These are phyloP conservation scores for Ovibos moschatus DNA, from an alignment of 2,113 vertebrate species.

Conservation along the genomic window DNA sequence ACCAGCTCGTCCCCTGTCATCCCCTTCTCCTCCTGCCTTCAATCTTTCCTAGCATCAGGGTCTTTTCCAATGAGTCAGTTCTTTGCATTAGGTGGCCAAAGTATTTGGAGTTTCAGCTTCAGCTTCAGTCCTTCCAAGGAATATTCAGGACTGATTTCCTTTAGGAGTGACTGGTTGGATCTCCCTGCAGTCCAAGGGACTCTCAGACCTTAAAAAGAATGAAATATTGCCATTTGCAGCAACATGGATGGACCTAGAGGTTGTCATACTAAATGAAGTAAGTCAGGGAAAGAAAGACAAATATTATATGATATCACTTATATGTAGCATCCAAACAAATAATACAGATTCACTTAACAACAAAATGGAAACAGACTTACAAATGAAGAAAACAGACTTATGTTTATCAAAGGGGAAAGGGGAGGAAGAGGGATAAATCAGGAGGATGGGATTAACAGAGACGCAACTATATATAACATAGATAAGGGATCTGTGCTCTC, in stretches of 20 bases:
- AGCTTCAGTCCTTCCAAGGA: background rate
- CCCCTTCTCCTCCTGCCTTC: background rate
- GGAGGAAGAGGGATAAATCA: background rate
- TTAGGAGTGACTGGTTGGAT: background rate
- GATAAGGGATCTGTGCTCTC: background rate
- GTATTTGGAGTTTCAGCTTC: background rate
- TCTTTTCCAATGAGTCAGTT: background rate
- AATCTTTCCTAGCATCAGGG: background rate
- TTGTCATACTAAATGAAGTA: background rate
- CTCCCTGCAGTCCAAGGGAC: background rate
- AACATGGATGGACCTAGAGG: background rate
- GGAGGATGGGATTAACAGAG: background rate
- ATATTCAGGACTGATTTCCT: background rate
- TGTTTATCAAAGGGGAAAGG: background rate
- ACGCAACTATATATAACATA: background rate
- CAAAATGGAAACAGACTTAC: background rate
- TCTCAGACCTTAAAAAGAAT: background rate
- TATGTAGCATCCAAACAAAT: background rate
- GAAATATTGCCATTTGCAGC: background rate
- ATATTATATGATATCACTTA: background rate
- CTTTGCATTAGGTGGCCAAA: background rate
- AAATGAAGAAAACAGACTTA: background rate
- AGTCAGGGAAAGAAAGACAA: background rate
- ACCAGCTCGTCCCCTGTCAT: background rate
- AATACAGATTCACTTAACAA: background rate